Evolutionary conservation across 1,140 invertebrate species (phyloP).

Genomic region (Telenomus remus): DNA sequence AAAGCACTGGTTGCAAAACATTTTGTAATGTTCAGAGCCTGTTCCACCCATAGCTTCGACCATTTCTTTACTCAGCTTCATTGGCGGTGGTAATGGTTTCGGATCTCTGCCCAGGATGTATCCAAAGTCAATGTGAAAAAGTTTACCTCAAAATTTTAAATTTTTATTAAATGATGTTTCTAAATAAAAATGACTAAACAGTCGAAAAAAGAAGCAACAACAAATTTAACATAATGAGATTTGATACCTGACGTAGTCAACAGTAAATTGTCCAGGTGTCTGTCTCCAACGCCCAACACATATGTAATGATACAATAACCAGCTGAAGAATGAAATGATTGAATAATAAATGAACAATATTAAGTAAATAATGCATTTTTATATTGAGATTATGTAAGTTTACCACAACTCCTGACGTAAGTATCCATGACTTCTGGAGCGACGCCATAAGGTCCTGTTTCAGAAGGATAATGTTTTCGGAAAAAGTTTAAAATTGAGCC

Average conservation of each 20-base stretch:
- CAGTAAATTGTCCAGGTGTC: conserved; percentile 97
- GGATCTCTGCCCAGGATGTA: conserved; percentile 99
- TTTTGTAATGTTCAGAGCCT: conserved; percentile 93
- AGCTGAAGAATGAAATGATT: conserved; percentile 76
- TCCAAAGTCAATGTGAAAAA: conserved; percentile 99
- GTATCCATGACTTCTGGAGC: conserved; percentile 97
- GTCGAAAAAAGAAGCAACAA: no score
- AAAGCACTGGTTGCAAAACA: conserved; percentile 96
- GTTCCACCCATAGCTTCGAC: conserved; percentile 99
- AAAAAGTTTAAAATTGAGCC: conserved; percentile 94
- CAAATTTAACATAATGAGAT: no score
- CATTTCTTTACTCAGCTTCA: conserved; percentile 99
- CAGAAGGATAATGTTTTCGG: conserved; percentile 90
- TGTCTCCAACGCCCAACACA: conserved; percentile 96
- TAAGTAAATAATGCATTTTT: background rate
- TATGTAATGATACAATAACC: conserved; percentile 99
- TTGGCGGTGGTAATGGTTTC: conserved; percentile 97
- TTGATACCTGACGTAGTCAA: conserved; percentile 84
- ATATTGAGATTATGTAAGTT: conserved; percentile 29
- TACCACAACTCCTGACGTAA: conserved; percentile 96
- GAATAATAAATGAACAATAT: no score
- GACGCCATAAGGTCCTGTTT: conserved; percentile 92
- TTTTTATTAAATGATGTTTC: no score
- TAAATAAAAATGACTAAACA: no score
- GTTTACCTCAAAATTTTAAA: conserved; percentile 84